Evolutionary conservation across 2,113 vertebrate species (phyloP).

Genomic region (Sorex araneus): DNA sequence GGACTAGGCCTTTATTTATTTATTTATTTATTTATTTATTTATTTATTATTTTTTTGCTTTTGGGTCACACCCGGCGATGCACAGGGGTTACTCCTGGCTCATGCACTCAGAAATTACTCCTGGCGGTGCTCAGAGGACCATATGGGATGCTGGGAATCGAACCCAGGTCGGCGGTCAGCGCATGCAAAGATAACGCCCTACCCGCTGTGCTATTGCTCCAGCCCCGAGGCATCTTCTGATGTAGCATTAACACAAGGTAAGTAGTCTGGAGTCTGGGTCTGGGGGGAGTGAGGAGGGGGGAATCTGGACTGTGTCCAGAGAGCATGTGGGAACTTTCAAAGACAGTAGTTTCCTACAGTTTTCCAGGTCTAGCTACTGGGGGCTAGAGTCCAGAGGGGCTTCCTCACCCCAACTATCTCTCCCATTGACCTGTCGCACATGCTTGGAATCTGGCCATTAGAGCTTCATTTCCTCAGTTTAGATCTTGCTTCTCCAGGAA

Average conservation of each 20-base stretch:
- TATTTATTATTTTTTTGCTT: too few relatives aligned
- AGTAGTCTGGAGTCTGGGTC: background rate
- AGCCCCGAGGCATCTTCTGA: background rate
- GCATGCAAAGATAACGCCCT: too few relatives aligned
- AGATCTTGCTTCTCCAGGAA: slow-evolving; percentile 40
- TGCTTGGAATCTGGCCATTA: background rate
- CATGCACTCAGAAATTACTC: too few relatives aligned
- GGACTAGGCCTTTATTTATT: too few relatives aligned
- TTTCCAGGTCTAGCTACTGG: background rate
- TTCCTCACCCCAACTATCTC: background rate
- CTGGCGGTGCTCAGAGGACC: too few relatives aligned
- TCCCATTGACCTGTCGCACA: background rate
- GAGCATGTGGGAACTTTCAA: background rate
- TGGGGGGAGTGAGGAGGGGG: background rate
- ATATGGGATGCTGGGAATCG: too few relatives aligned
- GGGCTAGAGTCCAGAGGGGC: background rate
- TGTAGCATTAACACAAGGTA: background rate
- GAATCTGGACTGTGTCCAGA: background rate
- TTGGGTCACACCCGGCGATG: too few relatives aligned
- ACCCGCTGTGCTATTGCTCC: too few relatives aligned
- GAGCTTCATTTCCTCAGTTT: slow-evolving; percentile 15
- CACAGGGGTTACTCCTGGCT: too few relatives aligned
- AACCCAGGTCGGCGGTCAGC: too few relatives aligned
- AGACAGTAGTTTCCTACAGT: background rate
- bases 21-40: too few relatives aligned